These are phyloP conservation scores for Magallana nippona DNA, from an alignment of 2,888 invertebrate species.

Conservation along the genomic window DNA sequence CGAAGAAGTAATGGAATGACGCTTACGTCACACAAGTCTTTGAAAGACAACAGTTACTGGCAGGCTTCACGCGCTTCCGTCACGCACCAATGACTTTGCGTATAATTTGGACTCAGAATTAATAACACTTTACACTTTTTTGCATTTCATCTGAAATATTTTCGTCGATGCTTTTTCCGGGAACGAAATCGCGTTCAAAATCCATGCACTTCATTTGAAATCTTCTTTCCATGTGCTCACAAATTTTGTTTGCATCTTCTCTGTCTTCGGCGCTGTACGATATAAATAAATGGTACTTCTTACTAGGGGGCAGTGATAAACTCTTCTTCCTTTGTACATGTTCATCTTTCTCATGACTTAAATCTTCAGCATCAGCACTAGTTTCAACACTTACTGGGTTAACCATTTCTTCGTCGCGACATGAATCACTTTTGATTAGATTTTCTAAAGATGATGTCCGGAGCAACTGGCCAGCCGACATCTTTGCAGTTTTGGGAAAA, in stretches of 20 bases:
- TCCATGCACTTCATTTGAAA: constrained; percentile 35
- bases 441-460: neutral
- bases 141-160: neutral
- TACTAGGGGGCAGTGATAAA: neutral
- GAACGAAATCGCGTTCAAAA: constrained; percentile 19
- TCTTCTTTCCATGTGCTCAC: neutral
- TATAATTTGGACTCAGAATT: constrained; percentile 34
- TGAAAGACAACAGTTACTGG: constrained; percentile 9
- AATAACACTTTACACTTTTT: constrained; percentile 30
- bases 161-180: constrained; percentile 25
- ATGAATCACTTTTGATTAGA: neutral
- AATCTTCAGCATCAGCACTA: neutral
- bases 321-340: neutral
- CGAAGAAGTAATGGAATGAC: constrained; percentile 29
- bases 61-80: neutral
- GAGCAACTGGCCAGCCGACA: neutral
- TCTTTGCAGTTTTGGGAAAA: no score
- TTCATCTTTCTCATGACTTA: neutral
- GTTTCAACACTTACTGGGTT: neutral
- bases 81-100: constrained; percentile 18
- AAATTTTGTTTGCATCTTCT: constrained; percentile 9
- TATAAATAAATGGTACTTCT: constrained; percentile 40
- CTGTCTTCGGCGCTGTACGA: constrained; percentile 29
- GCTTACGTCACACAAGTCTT: neutral
- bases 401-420: no score